Evolutionary conservation across 2,888 invertebrate species (phyloP).

Genomic region (Tubulanus polymorphus): DNA sequence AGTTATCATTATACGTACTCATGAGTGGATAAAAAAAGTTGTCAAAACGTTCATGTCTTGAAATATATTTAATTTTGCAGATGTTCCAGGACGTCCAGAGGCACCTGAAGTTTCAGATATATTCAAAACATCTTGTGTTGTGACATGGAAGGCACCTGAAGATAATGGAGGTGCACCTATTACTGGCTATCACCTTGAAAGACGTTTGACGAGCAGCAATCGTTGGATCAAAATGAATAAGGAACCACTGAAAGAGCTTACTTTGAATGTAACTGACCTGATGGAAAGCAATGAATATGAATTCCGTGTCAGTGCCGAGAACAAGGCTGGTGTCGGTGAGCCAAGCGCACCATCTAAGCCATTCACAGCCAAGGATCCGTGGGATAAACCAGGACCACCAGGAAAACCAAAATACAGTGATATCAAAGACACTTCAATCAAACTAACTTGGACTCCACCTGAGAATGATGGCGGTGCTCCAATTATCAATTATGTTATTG

Average conservation of each 20-base stretch:
- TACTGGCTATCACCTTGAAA: slow-evolving; percentile 55
- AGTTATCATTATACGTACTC: background rate
- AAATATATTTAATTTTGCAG: slow-evolving; percentile 26
- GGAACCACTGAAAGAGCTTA: slow-evolving; percentile 30
- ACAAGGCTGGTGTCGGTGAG: slow-evolving; percentile 49
- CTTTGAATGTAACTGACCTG: slow-evolving; percentile 25
- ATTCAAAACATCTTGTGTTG: slow-evolving; percentile 66
- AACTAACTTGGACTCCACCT: slow-evolving; percentile 47
- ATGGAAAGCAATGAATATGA: slow-evolving; percentile 60
- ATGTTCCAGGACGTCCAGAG: slow-evolving; percentile 43
- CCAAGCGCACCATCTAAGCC: slow-evolving; percentile 37
- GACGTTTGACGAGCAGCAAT: slow-evolving; percentile 36
- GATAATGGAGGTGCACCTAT: slow-evolving; percentile 92
- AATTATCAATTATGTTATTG: slow-evolving; percentile 67
- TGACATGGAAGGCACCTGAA: slow-evolving; percentile 94
- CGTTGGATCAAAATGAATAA: slow-evolving; percentile 45
- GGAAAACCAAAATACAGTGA: slow-evolving; percentile 41
- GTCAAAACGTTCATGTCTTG: slow-evolving; percentile 23
- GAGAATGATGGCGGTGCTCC: slow-evolving; percentile 47
- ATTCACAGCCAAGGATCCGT: slow-evolving; percentile 45
- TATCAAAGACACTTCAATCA: slow-evolving; percentile 40
- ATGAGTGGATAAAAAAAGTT: background rate
- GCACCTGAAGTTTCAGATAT: slow-evolving; percentile 44
- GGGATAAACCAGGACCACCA: slow-evolving; percentile 52
- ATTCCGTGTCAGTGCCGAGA: slow-evolving; percentile 77